phyloP scores from a whole-genome alignment of 2,797 vertebrate genomes.

The Microtus californicus region DNA sequence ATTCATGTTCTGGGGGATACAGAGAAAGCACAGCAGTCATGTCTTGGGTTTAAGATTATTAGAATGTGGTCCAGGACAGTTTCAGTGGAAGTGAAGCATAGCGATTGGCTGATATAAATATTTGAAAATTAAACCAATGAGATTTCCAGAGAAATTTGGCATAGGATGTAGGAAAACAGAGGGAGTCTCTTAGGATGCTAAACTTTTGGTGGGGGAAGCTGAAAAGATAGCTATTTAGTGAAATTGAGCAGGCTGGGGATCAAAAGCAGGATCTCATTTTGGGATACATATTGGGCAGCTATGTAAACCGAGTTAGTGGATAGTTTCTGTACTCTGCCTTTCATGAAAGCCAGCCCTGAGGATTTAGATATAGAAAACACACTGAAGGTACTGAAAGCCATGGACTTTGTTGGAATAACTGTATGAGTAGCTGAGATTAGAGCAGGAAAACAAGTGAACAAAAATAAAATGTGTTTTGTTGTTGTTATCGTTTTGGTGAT shows the following conservation, averaged over 20 bases:
- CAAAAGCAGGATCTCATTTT: background rate
- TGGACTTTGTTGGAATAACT: background rate
- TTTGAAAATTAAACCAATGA: conserved; percentile 19
- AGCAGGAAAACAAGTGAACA: background rate
- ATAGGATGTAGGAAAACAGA: background rate
- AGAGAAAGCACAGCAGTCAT: background rate
- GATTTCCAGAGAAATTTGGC: background rate
- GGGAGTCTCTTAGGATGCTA: background rate
- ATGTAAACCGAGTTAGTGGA: background rate
- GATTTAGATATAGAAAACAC: background rate
- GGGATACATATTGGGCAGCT: background rate
- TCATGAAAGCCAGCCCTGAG: background rate
- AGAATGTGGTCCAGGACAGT: background rate
- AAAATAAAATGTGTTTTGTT: background rate
- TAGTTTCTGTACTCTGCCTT: background rate
- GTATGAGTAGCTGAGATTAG: background rate
- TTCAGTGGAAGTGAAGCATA: background rate
- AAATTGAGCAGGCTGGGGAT: background rate
- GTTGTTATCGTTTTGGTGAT: background rate
- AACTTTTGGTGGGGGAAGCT: background rate
- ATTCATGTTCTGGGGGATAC: background rate
- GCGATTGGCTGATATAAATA: background rate
- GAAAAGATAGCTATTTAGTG: background rate
- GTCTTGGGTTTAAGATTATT: background rate
- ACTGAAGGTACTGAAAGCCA: background rate